Evolutionary conservation across 1,140 invertebrate genomes (phyloP).

Genomic region (Drosophila quadrilineata): DNA sequence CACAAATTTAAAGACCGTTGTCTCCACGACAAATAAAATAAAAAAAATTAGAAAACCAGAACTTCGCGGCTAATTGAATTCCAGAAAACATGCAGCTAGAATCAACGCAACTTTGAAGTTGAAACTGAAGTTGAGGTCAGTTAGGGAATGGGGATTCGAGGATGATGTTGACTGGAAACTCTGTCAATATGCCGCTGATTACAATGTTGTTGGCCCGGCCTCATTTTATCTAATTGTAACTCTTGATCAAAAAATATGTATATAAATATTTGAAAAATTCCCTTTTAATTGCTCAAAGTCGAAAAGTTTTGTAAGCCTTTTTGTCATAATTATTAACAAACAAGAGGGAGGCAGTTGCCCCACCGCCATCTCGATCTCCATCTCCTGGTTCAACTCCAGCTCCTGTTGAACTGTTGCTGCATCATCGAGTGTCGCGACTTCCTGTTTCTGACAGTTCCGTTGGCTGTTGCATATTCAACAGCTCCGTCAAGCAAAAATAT

Average conservation of each 20-base stretch:
- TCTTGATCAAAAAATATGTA: slow-evolving; percentile 35
- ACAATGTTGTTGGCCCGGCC: slow-evolving; percentile 24
- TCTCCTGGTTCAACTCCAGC: slow-evolving; percentile 1
- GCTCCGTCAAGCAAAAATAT: slow-evolving; percentile 56
- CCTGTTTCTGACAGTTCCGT: slow-evolving; percentile 12
- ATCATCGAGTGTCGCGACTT: slow-evolving; percentile 26
- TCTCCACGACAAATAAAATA: background rate
- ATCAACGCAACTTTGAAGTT: slow-evolving; percentile 19
- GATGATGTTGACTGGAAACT: background rate
- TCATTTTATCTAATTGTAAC: slow-evolving; percentile 24
- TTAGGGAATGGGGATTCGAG: background rate
- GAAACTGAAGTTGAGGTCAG: slow-evolving; percentile 24
- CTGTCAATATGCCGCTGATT: slow-evolving; percentile 13
- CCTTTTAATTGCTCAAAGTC: slow-evolving; percentile 75
- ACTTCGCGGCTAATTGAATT: slow-evolving; percentile 59
- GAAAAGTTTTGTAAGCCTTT: slow-evolving; percentile 67
- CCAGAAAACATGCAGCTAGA: slow-evolving; percentile 24
- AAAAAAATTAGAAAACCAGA: background rate
- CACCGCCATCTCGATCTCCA: too few species aligned
- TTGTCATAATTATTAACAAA: slow-evolving; percentile 49
- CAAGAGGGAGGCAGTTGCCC: too few species aligned
- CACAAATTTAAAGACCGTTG: too few species aligned
- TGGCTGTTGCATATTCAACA: slow-evolving; percentile 66
- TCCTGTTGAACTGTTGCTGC: slow-evolving; percentile 13
- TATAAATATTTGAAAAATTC: slow-evolving; percentile 74